Conservation (phyloP, 2,888 invertebrate genomes). For the Synanthedon andrenaeformis region DNA sequence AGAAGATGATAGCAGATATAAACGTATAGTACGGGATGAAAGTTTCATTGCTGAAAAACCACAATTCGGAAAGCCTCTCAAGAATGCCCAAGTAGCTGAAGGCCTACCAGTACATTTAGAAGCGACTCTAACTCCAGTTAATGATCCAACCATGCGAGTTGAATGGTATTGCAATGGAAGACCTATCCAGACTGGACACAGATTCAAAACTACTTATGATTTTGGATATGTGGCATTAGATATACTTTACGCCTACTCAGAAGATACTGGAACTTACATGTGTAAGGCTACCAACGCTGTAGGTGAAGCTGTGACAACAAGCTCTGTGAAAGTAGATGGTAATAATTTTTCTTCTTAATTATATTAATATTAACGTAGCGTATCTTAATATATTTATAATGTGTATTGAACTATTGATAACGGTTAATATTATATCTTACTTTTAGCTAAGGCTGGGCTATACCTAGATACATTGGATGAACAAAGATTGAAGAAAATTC, state of each 20-base stretch:
- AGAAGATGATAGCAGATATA: constrained; percentile 86
- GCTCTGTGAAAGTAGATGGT: constrained; percentile 89
- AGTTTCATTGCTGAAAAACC: constrained; percentile 85
- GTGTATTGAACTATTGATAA: neutral
- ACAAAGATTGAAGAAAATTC: constrained; percentile 88
- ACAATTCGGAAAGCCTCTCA: constrained; percentile 89
- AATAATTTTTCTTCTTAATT: constrained; percentile 21
- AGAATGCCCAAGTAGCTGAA: constrained; percentile 87
- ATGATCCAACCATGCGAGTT: constrained; percentile 98
- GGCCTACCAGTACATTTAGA: constrained; percentile 92
- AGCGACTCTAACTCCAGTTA: constrained; percentile 95
- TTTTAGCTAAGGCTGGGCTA: constrained; percentile 83
- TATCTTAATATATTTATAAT: neutral
- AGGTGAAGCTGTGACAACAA: constrained; percentile 95
- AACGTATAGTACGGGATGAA: constrained; percentile 79
- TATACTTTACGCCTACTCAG: constrained; percentile 95
- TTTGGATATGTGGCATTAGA: constrained; percentile 98
- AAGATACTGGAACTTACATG: constrained; percentile 97
- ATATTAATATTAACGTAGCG: neutral
- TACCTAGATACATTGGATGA: constrained; percentile 92
- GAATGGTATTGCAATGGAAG: constrained; percentile 98
- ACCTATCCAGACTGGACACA: constrained; percentile 92
- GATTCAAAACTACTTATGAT: constrained; percentile 96
- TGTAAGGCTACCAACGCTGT: constrained; percentile 95
- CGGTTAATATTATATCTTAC: constrained; percentile 5